Evolutionary conservation across 2,113 vertebrate genomes (phyloP).

Genomic region (Mobula birostris): DNA sequence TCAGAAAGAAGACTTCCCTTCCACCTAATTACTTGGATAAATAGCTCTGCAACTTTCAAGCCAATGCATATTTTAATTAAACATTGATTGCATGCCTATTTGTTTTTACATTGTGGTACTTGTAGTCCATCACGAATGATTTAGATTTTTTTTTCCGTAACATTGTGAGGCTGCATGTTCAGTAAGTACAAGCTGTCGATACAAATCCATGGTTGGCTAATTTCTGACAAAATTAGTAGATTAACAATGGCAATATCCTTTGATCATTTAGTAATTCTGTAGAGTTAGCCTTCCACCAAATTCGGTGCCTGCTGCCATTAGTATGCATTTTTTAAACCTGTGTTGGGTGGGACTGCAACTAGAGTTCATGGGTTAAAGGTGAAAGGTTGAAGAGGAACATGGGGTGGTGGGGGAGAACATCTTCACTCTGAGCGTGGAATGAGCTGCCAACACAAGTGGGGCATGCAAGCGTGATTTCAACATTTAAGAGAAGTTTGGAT

Average conservation of each 20-base stretch:
- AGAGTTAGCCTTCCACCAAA: background rate
- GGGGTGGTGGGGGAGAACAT: too few species aligned
- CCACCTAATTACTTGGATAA: background rate
- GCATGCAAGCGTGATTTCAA: too few species aligned
- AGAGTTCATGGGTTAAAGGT: too few species aligned
- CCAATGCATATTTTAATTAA: background rate
- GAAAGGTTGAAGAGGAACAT: too few species aligned
- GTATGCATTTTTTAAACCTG: too few species aligned
- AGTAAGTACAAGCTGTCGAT: background rate
- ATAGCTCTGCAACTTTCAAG: background rate
- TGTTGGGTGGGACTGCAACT: too few species aligned
- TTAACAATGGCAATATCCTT: background rate
- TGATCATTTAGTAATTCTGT: background rate
- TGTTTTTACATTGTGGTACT: background rate
- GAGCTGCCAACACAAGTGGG: too few species aligned
- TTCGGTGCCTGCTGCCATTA: background rate
- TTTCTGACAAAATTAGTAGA: background rate
- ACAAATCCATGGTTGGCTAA: background rate
- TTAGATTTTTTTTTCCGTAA: background rate
- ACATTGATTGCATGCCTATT: background rate
- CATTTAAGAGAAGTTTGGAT: too few species aligned
- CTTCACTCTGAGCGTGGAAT: too few species aligned
- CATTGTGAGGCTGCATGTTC: background rate
- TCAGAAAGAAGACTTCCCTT: background rate
- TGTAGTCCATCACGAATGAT: background rate